Conservation (phyloP, 2,113 vertebrate genomes). For the Ifrita kowaldi region DNA sequence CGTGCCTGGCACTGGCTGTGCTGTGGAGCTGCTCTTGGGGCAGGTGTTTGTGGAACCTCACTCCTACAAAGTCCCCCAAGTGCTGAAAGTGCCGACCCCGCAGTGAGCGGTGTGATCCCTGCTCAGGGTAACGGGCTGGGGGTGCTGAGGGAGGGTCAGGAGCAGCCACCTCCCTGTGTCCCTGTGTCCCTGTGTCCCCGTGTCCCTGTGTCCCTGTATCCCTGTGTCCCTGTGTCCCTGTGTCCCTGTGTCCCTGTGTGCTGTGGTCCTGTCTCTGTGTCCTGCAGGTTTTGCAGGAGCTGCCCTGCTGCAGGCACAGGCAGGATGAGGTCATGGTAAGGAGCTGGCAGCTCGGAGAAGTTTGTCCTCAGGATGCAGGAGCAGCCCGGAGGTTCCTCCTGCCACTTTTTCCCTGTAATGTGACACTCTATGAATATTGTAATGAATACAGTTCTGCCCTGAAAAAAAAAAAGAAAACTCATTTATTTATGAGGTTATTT, state of each 20-base stretch:
- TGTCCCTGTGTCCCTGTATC: background rate
- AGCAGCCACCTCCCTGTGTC: background rate
- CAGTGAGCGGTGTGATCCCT: background rate
- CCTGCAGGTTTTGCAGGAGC: background rate
- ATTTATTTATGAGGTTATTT: conserved; percentile 50
- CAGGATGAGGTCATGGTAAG: background rate
- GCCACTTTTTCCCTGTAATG: background rate
- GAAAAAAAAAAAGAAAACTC: conserved; percentile 9
- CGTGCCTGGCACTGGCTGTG: background rate
- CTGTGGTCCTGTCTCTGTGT: background rate
- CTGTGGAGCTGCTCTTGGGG: background rate
- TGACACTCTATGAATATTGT: background rate
- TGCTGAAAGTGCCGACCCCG: rapidly evolving
- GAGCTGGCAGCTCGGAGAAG: background rate
- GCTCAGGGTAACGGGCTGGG: background rate
- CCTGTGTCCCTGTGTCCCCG: background rate
- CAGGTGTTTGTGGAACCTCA: background rate
- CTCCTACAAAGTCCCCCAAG: background rate
- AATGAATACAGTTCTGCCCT: background rate
- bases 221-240: background rate
- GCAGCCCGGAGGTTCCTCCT: background rate
- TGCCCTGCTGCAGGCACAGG: background rate
- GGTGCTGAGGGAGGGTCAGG: background rate
- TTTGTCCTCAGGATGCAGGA: background rate
- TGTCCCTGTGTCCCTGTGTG: background rate